Percentiles rank a stretch among this genome's conserved stretches.
phyloP scores from a whole-genome alignment of 1,140 invertebrate genomes.

The Bombus pascuorum region DNA sequence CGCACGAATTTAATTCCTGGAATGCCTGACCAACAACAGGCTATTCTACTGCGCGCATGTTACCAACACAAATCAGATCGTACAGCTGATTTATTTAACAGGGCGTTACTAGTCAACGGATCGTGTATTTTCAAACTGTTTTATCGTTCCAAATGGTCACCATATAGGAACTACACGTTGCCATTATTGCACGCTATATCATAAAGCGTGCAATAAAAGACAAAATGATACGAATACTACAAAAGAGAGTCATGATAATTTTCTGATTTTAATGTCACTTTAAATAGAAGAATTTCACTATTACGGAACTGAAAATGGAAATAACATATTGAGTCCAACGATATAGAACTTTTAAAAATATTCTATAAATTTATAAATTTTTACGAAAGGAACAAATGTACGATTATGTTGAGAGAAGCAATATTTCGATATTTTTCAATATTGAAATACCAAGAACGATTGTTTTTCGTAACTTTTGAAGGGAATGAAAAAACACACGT shows the following conservation, averaged over 20 bases:
- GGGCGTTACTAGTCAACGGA: too few species aligned
- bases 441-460: not conserved
- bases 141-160: not conserved
- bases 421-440: too few species aligned
- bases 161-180: not conserved
- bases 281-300: not conserved
- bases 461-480: not conserved
- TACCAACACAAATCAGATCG: slow-evolving; percentile 1
- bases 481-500: too few species aligned
- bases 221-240: not conserved
- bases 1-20: not conserved
- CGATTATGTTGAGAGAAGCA: not conserved
- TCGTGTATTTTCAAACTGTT: not conserved
- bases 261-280: not conserved
- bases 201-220: not conserved
- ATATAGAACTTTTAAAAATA: not conserved
- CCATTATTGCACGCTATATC: not conserved
- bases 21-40: not conserved
- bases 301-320: not conserved
- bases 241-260: not conserved
- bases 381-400: not conserved
- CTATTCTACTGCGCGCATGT: not conserved
- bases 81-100: slow-evolving; percentile 19
- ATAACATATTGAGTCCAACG: not conserved
- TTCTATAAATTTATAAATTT: not conserved